These are phyloP conservation scores for Zaprionus capensis DNA, from an alignment of 1,140 invertebrate genomes.

Conservation along the genomic window DNA sequence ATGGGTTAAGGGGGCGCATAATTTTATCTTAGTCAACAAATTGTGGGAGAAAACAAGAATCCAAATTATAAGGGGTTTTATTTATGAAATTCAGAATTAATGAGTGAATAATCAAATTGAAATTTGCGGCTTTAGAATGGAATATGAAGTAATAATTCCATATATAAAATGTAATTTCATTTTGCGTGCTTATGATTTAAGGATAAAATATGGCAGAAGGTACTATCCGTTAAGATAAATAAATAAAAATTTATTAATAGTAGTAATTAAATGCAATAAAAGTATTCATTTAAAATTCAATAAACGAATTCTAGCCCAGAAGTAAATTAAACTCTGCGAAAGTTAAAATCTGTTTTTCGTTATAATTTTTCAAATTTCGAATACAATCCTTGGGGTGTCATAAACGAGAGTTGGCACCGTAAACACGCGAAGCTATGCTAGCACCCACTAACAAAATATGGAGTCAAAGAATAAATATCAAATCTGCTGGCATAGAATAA, in stretches of 20 bases:
- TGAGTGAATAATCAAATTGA: background rate
- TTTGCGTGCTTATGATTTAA: background rate
- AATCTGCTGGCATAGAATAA: conserved; percentile 65
- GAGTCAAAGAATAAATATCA: conserved; percentile 54
- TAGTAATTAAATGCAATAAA: too few species aligned
- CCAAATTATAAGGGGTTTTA: conserved; percentile 6
- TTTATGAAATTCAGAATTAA: conserved; percentile 1
- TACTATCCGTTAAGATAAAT: too few species aligned
- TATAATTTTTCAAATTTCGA: conserved; percentile 27
- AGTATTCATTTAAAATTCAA: background rate
- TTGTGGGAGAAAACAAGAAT: conserved; percentile 17
- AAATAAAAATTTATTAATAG: too few species aligned
- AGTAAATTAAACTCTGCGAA: background rate
- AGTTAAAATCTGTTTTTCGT: conserved; percentile 8
- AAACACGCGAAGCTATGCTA: conserved; percentile 57
- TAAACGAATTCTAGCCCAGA: background rate
- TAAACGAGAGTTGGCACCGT: conserved; percentile 19
- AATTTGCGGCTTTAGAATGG: background rate
- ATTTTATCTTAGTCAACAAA: conserved; percentile 33
- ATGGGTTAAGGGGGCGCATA: conserved; percentile 40
- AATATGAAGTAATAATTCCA: background rate
- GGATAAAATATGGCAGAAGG: too few species aligned
- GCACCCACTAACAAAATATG: conserved; percentile 33
- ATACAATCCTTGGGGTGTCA: conserved; percentile 57
- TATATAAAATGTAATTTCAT: too few species aligned